phyloP scores from a whole-genome alignment of 2,797 vertebrate species.

The Channallabes apus region DNA sequence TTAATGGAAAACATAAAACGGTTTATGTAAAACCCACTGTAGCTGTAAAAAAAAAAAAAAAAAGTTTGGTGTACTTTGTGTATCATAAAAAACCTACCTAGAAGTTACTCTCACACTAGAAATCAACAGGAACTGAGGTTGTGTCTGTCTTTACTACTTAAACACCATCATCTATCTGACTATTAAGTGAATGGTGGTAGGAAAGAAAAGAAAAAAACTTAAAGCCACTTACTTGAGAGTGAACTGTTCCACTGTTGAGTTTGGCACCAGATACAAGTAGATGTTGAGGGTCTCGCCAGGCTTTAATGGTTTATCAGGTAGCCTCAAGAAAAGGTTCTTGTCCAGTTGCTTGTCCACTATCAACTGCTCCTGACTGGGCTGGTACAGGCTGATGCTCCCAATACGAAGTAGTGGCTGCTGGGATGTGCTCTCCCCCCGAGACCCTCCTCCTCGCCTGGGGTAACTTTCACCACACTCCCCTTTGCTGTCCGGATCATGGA shows the following conservation, averaged over 20 bases:
- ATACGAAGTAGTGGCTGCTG: slow-evolving; percentile 95
- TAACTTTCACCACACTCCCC: slow-evolving; percentile 82
- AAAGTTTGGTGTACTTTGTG: not conserved
- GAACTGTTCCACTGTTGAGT: slow-evolving; percentile 93
- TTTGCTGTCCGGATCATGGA: slow-evolving; percentile 77
- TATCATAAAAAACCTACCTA: not conserved
- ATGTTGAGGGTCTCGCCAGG: slow-evolving; percentile 90
- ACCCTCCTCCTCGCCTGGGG: slow-evolving; percentile 61
- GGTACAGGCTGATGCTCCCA: slow-evolving; percentile 92
- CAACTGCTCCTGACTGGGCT: slow-evolving; percentile 77
- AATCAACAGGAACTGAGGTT: not conserved
- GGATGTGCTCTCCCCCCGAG: slow-evolving; percentile 81
- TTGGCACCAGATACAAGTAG: slow-evolving; percentile 86
- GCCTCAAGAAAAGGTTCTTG: slow-evolving; percentile 88
- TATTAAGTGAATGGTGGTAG: not conserved
- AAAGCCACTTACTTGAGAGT: slow-evolving; percentile 85
- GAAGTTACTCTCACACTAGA: not conserved
- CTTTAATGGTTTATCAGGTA: slow-evolving; percentile 88
- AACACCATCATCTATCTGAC: not conserved
- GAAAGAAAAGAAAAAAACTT: not conserved
- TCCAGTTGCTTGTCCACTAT: slow-evolving; percentile 91
- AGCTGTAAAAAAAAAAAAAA: too few species aligned
- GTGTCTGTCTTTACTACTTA: not conserved
- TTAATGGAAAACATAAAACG: slow-evolving; percentile 1
- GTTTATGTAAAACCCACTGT: slow-evolving; percentile 26